These are phyloP conservation scores for Perodicticus potto DNA, from an alignment of 2,797 vertebrate genomes.

Conservation along the genomic window DNA sequence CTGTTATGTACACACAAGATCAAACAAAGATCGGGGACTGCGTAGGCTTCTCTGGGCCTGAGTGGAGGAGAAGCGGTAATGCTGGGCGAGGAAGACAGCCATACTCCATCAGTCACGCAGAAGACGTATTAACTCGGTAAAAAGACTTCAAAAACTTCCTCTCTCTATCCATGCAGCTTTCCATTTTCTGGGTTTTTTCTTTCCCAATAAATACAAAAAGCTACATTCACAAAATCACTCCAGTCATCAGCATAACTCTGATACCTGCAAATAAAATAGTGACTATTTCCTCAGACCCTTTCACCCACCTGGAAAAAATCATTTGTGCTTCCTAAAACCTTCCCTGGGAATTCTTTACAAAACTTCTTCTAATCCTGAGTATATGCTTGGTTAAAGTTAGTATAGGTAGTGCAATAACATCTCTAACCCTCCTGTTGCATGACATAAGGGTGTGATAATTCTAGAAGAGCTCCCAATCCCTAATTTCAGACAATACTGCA, in stretches of 20 bases:
- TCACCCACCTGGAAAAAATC: neutral
- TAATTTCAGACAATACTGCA: neutral
- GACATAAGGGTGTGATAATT: neutral
- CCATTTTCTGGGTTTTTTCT: neutral
- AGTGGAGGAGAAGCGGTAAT: neutral
- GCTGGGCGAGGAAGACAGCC: neutral
- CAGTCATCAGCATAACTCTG: neutral
- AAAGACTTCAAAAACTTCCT: neutral
- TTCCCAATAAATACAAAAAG: neutral
- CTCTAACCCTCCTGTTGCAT: neutral
- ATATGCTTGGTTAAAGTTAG: neutral
- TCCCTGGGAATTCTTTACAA: neutral
- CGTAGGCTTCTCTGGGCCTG: neutral
- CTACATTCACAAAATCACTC: neutral
- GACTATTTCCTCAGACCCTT: neutral
- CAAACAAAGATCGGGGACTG: neutral
- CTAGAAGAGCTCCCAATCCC: neutral
- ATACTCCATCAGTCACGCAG: neutral
- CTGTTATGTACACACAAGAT: neutral
- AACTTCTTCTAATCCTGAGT: neutral
- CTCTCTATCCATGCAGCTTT: neutral
- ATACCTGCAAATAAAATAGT: neutral
- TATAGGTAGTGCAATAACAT: neutral
- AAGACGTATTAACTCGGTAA: neutral
- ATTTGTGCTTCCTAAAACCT: neutral